phyloP scores from a whole-genome alignment of 2,797 vertebrate species.

The Mastacembelus armatus region DNA sequence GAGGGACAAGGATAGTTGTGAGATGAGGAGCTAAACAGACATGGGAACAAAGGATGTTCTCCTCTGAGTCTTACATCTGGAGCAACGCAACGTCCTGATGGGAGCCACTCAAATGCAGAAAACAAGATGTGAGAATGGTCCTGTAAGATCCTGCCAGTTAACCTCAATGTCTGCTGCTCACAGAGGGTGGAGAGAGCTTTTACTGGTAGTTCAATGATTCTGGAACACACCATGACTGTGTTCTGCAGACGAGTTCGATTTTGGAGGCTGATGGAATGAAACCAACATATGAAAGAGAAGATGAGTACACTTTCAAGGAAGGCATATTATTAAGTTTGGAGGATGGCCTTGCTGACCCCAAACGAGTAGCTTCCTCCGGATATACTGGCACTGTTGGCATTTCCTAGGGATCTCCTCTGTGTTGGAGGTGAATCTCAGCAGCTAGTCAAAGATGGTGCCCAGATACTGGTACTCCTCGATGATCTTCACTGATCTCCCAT shows the following conservation, averaged over 20 bases:
- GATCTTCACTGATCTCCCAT: not conserved
- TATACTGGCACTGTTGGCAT: no score
- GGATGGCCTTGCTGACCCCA: not conserved
- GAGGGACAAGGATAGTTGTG: no score
- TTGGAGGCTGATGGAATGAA: not conserved
- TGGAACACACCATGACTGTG: not conserved
- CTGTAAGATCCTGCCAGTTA: not conserved
- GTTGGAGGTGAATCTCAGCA: not conserved
- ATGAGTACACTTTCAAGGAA: not conserved
- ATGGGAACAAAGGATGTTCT: not conserved
- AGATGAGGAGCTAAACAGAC: no score
- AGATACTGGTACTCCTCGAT: not conserved
- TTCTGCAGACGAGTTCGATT: no score
- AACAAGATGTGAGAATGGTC: not conserved
- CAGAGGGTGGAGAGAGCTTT: not conserved
- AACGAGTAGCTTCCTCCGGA: not conserved
- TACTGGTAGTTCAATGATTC: not conserved
- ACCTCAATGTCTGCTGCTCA: not conserved
- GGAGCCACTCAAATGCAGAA: not conserved
- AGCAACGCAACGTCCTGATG: no score
- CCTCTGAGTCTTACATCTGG: not conserved
- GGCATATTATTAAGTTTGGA: no score
- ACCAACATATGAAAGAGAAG: not conserved
- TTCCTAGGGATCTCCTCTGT: not conserved
- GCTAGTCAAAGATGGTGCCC: not conserved